phyloP scores from a whole-genome alignment of 2,113 vertebrate genomes.

The Ovibos moschatus region DNA sequence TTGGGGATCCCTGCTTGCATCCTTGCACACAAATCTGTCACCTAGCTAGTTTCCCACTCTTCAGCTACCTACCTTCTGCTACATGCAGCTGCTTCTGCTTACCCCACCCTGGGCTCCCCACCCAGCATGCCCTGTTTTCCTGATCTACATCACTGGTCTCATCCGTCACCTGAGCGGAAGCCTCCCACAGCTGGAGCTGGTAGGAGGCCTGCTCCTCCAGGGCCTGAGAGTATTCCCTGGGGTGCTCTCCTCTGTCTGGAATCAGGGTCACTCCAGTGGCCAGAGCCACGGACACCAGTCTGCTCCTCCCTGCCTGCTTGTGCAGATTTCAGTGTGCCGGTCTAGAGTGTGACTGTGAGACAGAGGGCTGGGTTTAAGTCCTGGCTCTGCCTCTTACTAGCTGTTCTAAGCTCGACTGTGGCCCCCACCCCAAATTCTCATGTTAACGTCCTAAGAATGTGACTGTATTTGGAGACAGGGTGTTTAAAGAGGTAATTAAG shows the following conservation, averaged over 20 bases:
- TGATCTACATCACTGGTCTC: background rate
- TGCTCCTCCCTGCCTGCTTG: background rate
- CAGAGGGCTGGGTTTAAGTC: background rate
- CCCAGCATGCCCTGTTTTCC: too few relatives aligned
- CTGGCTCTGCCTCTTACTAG: background rate
- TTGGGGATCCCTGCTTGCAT: background rate
- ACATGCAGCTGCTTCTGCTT: background rate
- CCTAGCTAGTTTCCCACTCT: background rate
- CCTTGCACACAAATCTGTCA: background rate
- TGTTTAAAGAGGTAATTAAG: background rate
- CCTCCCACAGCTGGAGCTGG: background rate
- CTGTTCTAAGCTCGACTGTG: too few relatives aligned
- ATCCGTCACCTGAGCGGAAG: background rate
- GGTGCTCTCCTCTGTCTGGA: background rate
- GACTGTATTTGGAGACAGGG: background rate
- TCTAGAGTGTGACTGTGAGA: background rate
- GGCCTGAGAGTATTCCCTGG: background rate
- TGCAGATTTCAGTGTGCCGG: background rate
- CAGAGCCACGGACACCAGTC: background rate
- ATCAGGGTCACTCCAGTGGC: background rate
- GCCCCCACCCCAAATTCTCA: background rate
- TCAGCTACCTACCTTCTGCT: background rate
- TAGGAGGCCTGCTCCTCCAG: background rate
- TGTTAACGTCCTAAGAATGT: background rate
- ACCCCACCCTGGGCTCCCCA: background rate